Base-by-base conservation (phyloP, 1,140 invertebrate species). In the Calliphora vicina region DNA sequence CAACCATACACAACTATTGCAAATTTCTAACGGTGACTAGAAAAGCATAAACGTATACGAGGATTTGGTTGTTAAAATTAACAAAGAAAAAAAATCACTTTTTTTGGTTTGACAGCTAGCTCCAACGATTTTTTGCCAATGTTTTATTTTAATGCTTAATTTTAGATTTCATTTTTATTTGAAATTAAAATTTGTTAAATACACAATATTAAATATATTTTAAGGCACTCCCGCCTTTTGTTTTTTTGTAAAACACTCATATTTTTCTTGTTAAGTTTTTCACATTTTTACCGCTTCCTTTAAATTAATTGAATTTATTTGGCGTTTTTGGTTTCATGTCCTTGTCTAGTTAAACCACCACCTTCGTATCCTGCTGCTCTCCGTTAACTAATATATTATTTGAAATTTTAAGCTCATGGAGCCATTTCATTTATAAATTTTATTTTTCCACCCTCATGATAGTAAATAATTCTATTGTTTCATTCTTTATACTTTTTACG, bases 351-450 rank as follows among this genome's bases (percentile, higher is more conserved):
- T 25, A 43, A 78, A 78, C 74, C n/a, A 78, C 74, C 74, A 78
- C 74, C 74, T 13, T 25, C 35, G 20, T 43, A 45, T 43, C n/a
- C 74, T 78, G 74, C 35, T 78, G 74, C 35, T 78, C 74, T 43
- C 74, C 74, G 74, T 43, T 25, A 78, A 78, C 74, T 78, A 78
- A 74, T n/a, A 29, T 29, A 29, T 17, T 20, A 45, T 78, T 78
- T 43, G 0, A 25, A 25, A 78, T 15, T 25, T 67, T 67, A 67
- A 67, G 61, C 61, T 67, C 61, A 10, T 20, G 20, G 9, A 67
- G 61, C 61, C 61, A 17, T 67, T 67, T 67, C 23, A 23, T 23
- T 23, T 67, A 67, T 67, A 23, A 67, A 67, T 25, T 25, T 23
- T 23, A 67, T 17, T 17, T 50, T 50, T 50, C 61, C 61, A 67